Conservation (phyloP, 2,797 vertebrate genomes). For the Phrynocephalus guinanensis region DNA sequence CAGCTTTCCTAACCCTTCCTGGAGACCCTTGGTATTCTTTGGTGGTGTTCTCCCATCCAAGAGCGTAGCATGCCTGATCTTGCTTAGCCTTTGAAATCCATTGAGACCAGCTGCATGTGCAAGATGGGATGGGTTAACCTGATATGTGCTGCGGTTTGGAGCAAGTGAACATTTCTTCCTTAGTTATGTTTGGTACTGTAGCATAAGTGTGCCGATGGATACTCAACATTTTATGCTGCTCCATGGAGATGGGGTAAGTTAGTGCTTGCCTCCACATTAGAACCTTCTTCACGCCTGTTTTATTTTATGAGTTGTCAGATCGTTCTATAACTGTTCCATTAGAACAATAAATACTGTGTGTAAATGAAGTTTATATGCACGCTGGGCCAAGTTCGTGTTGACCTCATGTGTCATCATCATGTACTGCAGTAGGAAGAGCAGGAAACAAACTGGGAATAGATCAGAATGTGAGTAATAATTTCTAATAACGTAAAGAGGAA, state of each 20-base stretch:
- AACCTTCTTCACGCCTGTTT: conserved; percentile 18
- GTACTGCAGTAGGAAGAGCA: not conserved
- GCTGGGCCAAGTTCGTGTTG: conserved; percentile 17
- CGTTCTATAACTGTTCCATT: conserved; percentile 16
- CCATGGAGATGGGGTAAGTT: not conserved
- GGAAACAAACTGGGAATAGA: not conserved
- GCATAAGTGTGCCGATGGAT: not conserved
- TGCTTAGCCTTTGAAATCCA: too few species aligned
- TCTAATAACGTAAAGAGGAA: not conserved
- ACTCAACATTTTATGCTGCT: not conserved
- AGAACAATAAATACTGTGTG: conserved; percentile 30
- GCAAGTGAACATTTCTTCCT: not conserved
- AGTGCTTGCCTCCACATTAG: not conserved
- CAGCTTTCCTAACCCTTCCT: too few species aligned
- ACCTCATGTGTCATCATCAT: conserved; percentile 15
- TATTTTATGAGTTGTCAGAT: conserved; percentile 27
- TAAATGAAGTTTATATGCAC: conserved; percentile 22
- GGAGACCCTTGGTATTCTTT: too few species aligned
- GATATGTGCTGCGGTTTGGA: not conserved
- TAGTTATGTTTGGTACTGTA: not conserved
- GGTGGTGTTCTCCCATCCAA: too few species aligned
- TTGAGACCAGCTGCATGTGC: too few species aligned
- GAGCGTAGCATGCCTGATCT: too few species aligned
- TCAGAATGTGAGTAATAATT: not conserved
- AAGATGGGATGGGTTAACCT: too few species aligned